Conservation (phyloP, 2,888 invertebrate species). For the Sminthurinus aureus region DNA sequence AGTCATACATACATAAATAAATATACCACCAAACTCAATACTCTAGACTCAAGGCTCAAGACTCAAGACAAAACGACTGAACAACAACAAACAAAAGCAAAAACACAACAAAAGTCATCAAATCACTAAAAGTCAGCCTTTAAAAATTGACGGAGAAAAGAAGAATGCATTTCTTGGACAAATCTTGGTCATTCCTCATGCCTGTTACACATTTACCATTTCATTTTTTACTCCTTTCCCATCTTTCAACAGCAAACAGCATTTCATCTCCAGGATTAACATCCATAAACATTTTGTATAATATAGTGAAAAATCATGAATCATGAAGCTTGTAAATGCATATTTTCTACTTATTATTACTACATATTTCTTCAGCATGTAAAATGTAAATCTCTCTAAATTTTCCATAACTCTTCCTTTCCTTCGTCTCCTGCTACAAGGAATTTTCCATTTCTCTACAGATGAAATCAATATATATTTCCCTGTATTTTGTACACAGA, state of each 20-base stretch:
- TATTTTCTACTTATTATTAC: too few species aligned
- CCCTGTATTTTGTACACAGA: not conserved
- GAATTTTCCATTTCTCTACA: not conserved
- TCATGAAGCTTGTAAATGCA: too few species aligned
- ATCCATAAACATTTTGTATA: not conserved
- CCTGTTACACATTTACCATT: not conserved
- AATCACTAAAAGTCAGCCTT: constrained; percentile 21
- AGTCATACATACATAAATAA: constrained; percentile 15
- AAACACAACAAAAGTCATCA: constrained; percentile 28
- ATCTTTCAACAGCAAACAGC: not conserved
- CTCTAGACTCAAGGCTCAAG: too few species aligned
- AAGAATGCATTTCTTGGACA: not conserved
- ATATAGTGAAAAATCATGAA: too few species aligned
- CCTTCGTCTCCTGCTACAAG: not conserved
- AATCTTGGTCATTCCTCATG: not conserved
- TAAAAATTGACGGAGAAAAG: not conserved
- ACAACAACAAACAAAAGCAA: not conserved
- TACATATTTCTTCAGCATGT: too few species aligned
- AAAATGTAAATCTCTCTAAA: too few species aligned
- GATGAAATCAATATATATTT: not conserved
- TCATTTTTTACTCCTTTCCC: not conserved
- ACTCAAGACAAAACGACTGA: not conserved
- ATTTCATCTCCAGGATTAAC: not conserved
- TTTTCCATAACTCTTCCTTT: not conserved
- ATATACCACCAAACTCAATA: not conserved